Evolutionary conservation across 2,797 vertebrate genomes (phyloP).

Genomic region (Myotis pilosus): DNA sequence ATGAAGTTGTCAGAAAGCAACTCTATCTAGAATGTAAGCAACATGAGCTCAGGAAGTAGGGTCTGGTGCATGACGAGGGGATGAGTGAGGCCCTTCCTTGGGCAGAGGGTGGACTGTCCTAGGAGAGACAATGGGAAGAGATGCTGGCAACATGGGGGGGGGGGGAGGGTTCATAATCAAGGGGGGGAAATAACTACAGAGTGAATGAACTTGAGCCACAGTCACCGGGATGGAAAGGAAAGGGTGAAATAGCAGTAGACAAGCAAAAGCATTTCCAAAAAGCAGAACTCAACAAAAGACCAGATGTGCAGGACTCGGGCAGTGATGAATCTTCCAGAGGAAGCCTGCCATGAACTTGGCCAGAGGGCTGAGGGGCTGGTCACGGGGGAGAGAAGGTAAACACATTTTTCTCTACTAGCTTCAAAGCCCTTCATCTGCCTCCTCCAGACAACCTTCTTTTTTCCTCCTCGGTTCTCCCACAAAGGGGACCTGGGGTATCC

Average conservation of each 20-base stretch:
- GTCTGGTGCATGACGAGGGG: neutral
- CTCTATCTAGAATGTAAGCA: neutral
- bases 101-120: neutral
- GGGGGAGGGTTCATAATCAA: neutral
- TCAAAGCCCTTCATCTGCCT: conserved; percentile 25
- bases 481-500: neutral
- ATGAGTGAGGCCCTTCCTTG: neutral
- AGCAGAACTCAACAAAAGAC: conserved; percentile 52
- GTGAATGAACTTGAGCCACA: conserved; percentile 8
- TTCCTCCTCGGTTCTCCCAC: neutral
- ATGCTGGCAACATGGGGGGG: neutral
- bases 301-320: conserved; percentile 50
- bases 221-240: conserved; percentile 1
- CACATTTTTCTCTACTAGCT: conserved; percentile 27
- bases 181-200: neutral
- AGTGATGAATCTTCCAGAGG: conserved; percentile 52
- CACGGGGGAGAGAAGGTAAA: conserved; percentile 43
- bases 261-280: conserved; percentile 48
- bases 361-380: conserved; percentile 17
- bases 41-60: neutral
- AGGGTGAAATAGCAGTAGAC: conserved; percentile 24
- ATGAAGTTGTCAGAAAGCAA: neutral
- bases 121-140: neutral
- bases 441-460: neutral
- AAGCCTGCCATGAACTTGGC: conserved; percentile 38